A percentile compares a stretch with the other conserved stretches of the same genome.
phyloP scores from a whole-genome alignment of 1,140 invertebrate genomes.

The Drosophila arawakana region DNA sequence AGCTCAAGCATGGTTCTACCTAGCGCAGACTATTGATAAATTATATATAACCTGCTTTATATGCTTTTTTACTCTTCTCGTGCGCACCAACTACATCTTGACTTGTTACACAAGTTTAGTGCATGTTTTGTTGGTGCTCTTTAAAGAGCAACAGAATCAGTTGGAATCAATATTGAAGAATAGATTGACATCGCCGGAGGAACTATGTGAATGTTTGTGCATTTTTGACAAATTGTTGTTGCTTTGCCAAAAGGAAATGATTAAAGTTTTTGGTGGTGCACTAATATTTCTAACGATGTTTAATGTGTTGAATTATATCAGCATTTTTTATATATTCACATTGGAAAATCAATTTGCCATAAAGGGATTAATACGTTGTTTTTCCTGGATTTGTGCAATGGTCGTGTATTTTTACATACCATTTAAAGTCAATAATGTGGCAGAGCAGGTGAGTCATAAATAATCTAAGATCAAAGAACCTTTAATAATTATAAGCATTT shows the following conservation, averaged over 20 bases:
- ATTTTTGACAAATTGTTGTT: slow-evolving; percentile 50
- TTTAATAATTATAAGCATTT: too few species aligned
- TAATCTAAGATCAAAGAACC: too few species aligned
- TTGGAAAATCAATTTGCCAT: slow-evolving; percentile 13
- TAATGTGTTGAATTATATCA: slow-evolving; percentile 32
- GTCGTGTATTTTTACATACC: slow-evolving; percentile 52
- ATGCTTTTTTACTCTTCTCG: slow-evolving; percentile 7
- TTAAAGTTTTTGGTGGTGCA: slow-evolving; percentile 44
- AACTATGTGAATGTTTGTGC: slow-evolving; percentile 8
- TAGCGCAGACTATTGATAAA: too few species aligned
- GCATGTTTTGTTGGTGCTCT: slow-evolving; percentile 11
- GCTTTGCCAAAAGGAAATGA: slow-evolving; percentile 42
- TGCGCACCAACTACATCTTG: slow-evolving; percentile 41
- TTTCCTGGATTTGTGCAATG: slow-evolving; percentile 45
- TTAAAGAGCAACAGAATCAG: slow-evolving; percentile 31
- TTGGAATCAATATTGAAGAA: neutral
- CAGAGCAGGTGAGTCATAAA: neutral
- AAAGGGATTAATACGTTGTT: neutral
- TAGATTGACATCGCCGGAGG: too few species aligned
- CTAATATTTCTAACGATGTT: slow-evolving; percentile 49
- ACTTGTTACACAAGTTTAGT: slow-evolving; percentile 50
- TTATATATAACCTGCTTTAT: too few species aligned
- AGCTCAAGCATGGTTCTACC: too few species aligned
- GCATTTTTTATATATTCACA: slow-evolving; percentile 43
- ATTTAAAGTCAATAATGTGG: slow-evolving; percentile 41